Conservation (phyloP, 2,797 vertebrate species). For the Mormyrus hasselquistii region DNA sequence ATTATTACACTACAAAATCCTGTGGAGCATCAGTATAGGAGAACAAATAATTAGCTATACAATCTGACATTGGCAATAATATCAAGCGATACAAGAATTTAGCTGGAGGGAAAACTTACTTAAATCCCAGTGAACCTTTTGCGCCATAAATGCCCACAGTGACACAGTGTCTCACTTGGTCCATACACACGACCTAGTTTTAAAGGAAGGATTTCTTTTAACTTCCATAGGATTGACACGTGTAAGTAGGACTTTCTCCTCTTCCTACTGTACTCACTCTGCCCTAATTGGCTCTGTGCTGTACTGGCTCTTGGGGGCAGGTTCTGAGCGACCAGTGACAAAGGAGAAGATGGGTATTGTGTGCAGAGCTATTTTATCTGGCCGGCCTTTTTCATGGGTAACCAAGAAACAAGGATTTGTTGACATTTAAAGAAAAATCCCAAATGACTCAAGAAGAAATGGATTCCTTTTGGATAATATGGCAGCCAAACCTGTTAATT, state of each 20-base stretch:
- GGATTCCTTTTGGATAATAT: slow-evolving; percentile 54
- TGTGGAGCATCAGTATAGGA: not conserved
- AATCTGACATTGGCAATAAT: not conserved
- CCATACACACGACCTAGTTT: not conserved
- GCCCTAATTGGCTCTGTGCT: not conserved
- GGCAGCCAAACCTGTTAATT: slow-evolving; percentile 62
- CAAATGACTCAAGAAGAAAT: not conserved
- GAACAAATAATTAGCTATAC: not conserved
- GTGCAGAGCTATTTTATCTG: not conserved
- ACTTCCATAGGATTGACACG: not conserved
- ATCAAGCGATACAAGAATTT: not conserved
- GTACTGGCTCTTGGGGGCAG: not conserved
- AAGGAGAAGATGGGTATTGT: not conserved
- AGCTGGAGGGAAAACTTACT: not conserved
- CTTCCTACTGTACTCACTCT: not conserved
- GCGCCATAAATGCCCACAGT: not conserved
- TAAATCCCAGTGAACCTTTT: not conserved
- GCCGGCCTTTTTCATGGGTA: not conserved
- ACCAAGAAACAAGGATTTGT: not conserved
- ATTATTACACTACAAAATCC: not conserved
- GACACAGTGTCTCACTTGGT: not conserved
- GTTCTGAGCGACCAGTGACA: not conserved
- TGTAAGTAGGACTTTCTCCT: not conserved
- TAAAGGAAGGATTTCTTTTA: not conserved
- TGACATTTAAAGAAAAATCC: not conserved